A percentile compares a stretch with the other conserved stretches of the same genome.
These are phyloP conservation scores for Salticus scenicus DNA, from an alignment of 2,888 invertebrate genomes.

Conservation along the genomic window DNA sequence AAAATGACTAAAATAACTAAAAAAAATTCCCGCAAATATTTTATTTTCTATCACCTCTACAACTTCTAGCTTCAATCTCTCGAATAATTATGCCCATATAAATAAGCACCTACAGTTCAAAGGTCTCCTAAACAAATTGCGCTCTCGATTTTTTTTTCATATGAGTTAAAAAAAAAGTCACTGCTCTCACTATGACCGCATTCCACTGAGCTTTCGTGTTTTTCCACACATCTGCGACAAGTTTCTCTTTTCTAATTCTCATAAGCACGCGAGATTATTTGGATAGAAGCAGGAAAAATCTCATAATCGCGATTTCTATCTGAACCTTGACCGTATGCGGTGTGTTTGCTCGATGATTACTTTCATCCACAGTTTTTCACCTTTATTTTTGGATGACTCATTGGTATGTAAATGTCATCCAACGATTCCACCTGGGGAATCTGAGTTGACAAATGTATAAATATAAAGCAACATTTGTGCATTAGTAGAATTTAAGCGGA, in stretches of 20 bases:
- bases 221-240: background rate
- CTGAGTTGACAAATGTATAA: too few relatives aligned
- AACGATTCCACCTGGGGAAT: too few relatives aligned
- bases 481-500: too few relatives aligned
- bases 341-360: background rate
- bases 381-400: background rate
- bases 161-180: background rate
- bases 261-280: background rate
- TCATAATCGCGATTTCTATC: background rate
- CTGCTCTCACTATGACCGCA: constrained; percentile 12
- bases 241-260: background rate
- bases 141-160: background rate
- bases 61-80: background rate
- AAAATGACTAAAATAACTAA: too few relatives aligned
- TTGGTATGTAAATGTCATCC: background rate
- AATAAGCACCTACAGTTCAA: background rate
- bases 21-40: too few relatives aligned
- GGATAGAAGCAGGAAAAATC: background rate
- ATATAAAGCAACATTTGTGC: too few relatives aligned
- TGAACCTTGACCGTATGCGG: constrained; percentile 7
- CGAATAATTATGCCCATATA: background rate
- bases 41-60: too few relatives aligned
- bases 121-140: background rate
- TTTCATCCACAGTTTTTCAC: background rate
- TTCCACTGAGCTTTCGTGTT: background rate